These are phyloP conservation scores for Drosophila parthenogenetica DNA, from an alignment of 2,888 invertebrate genomes.

Conservation along the genomic window DNA sequence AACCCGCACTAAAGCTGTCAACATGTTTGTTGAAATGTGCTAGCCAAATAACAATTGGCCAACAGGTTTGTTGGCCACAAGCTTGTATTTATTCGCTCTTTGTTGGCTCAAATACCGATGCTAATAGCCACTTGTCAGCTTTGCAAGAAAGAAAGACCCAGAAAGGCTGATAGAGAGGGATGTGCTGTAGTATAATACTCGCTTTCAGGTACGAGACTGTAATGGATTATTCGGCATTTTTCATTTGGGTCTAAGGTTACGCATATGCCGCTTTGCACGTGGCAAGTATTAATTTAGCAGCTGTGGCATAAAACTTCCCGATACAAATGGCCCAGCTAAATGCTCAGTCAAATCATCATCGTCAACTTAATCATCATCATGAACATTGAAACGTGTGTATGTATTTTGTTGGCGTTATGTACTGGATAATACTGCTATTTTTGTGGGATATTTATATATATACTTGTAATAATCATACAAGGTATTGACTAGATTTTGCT, in stretches of 20 bases:
- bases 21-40: constrained; percentile 1
- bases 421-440: neutral
- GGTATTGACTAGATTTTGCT: constrained; percentile 27
- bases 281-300: constrained; percentile 73
- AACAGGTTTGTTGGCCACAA: constrained; percentile 30
- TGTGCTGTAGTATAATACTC: constrained; percentile 1
- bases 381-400: too few relatives aligned
- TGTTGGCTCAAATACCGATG: constrained; percentile 28
- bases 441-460: neutral
- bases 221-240: constrained; percentile 73
- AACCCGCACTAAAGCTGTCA: constrained; percentile 8
- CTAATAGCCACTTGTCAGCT: constrained; percentile 37
- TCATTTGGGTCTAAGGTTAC: constrained; percentile 60
- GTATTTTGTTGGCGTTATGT: too few relatives aligned
- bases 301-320: constrained; percentile 35
- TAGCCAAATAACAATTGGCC: constrained; percentile 14
- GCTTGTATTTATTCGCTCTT: constrained; percentile 10
- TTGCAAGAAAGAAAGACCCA: neutral
- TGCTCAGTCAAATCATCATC: constrained; percentile 41
- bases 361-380: constrained; percentile 5
- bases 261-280: constrained; percentile 59
- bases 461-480: constrained; percentile 48
- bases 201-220: constrained; percentile 12
- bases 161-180: too few relatives aligned
- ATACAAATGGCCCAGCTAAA: constrained; percentile 51